Evolutionary conservation across 2,113 vertebrate species (phyloP).

Genomic region (Salminus brasiliensis): DNA sequence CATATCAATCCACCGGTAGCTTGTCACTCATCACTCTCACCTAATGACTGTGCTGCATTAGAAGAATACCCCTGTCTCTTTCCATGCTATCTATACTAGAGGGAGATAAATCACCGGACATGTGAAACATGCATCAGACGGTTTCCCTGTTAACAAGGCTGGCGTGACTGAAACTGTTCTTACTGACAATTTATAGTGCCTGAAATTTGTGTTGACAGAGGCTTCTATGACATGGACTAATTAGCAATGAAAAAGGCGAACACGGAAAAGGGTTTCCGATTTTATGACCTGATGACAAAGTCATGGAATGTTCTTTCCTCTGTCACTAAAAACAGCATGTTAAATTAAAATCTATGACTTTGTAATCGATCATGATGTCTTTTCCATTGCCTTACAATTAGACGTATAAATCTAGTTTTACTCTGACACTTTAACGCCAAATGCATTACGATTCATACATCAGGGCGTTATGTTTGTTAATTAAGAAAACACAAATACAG

Average conservation of each 20-base stretch:
- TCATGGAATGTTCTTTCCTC: conserved; percentile 1
- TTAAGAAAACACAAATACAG: neutral
- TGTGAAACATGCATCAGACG: conserved; percentile 43
- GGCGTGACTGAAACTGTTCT: conserved; percentile 26
- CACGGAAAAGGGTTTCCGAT: neutral
- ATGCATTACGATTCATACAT: neutral
- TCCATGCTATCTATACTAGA: conserved; percentile 22
- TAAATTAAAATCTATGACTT: neutral
- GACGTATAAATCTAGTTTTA: neutral
- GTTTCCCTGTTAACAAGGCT: conserved; percentile 38
- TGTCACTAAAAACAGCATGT: neutral
- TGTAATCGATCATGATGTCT: neutral
- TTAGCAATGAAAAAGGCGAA: conserved; percentile 46
- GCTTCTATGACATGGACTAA: conserved; percentile 54
- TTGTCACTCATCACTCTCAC: conserved; percentile 45
- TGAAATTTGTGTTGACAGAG: conserved; percentile 42
- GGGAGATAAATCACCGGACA: conserved; percentile 29
- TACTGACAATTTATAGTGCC: conserved; percentile 54
- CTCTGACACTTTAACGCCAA: neutral
- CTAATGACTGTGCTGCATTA: conserved; percentile 21
- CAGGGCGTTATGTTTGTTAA: neutral
- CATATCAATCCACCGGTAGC: neutral
- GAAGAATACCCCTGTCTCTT: conserved; percentile 22
- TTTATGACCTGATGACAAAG: conserved; percentile 39
- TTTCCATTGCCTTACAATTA: neutral